Conservation (phyloP, 2,888 invertebrate genomes). For the Drosophila bunnanda region DNA sequence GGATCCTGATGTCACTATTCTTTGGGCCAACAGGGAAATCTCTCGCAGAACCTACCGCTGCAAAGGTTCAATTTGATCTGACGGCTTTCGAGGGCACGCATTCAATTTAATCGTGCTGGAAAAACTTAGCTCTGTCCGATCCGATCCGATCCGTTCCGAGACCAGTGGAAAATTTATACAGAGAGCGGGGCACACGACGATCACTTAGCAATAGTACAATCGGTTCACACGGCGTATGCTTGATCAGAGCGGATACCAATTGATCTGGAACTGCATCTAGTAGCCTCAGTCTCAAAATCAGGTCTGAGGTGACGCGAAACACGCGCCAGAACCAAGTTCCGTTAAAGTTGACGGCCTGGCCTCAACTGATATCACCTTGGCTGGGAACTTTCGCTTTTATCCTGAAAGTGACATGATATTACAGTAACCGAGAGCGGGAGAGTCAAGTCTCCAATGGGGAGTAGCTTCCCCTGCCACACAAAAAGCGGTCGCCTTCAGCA, state of each 20-base stretch:
- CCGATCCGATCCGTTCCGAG: background rate
- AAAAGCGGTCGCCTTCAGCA: background rate
- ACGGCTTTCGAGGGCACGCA: slow-evolving; percentile 56
- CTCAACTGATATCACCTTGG: slow-evolving; percentile 7
- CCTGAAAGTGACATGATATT: slow-evolving; percentile 4
- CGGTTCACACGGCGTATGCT: slow-evolving; percentile 63
- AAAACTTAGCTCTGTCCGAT: slow-evolving; percentile 48
- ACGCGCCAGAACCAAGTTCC: slow-evolving; percentile 17
- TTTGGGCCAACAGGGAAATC: background rate
- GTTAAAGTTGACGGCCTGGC: background rate
- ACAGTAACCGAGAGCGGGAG: background rate
- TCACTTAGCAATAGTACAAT: slow-evolving; percentile 1
- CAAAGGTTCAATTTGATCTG: slow-evolving; percentile 67
- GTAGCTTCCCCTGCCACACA: background rate
- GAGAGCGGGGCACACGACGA: slow-evolving; percentile 9
- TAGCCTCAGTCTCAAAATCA: background rate
- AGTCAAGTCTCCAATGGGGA: background rate
- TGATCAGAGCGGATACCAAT: slow-evolving; percentile 41
- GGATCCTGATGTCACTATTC: slow-evolving; percentile 18
- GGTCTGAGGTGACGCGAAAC: slow-evolving; percentile 26
- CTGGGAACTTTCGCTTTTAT: slow-evolving; percentile 31
- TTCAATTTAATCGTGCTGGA: slow-evolving; percentile 60
- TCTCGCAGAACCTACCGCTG: slow-evolving; percentile 43
- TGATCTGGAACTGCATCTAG: slow-evolving; percentile 39
- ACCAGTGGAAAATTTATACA: slow-evolving; percentile 64